Conservation (phyloP, 1,140 invertebrate species). For the Phortica variegata region DNA sequence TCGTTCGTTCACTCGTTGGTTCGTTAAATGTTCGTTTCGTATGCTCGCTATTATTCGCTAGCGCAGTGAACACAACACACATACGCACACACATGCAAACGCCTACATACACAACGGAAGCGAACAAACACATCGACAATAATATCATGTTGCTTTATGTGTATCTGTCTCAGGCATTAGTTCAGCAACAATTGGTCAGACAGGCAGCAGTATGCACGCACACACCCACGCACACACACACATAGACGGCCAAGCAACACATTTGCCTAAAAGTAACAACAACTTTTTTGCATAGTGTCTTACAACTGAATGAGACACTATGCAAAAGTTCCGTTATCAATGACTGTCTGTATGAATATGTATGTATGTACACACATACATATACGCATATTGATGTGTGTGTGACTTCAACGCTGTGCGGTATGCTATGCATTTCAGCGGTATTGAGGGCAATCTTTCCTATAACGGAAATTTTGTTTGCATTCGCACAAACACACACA, state of each 20-base stretch:
- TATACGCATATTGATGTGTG: conserved; percentile 5
- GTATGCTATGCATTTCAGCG: conserved; percentile 22
- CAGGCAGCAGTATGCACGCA: conserved; percentile 20
- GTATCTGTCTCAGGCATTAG: conserved; percentile 32
- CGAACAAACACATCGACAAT: too few relatives aligned
- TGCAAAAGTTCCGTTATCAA: too few relatives aligned
- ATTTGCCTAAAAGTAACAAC: too few relatives aligned
- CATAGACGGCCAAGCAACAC: too few relatives aligned
- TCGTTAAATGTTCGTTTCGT: too few relatives aligned
- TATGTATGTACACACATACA: conserved; percentile 1
- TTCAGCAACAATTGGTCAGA: conserved; percentile 54
- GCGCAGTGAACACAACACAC: not conserved
- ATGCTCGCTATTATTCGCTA: too few relatives aligned
- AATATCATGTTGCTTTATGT: not conserved
- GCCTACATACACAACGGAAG: too few relatives aligned
- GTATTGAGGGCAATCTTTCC: too few relatives aligned
- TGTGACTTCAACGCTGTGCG: conserved; percentile 22
- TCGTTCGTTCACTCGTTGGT: too few relatives aligned
- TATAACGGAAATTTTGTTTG: conserved; percentile 50
- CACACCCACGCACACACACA: not conserved
- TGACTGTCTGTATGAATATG: conserved; percentile 6
- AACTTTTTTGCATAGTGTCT: too few relatives aligned
- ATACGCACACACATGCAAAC: conserved; percentile 1
- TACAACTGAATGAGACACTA: too few relatives aligned
- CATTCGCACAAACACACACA: too few relatives aligned